Evolutionary conservation across 2,113 vertebrate species (phyloP).

Genomic region (Amia ocellicauda): DNA sequence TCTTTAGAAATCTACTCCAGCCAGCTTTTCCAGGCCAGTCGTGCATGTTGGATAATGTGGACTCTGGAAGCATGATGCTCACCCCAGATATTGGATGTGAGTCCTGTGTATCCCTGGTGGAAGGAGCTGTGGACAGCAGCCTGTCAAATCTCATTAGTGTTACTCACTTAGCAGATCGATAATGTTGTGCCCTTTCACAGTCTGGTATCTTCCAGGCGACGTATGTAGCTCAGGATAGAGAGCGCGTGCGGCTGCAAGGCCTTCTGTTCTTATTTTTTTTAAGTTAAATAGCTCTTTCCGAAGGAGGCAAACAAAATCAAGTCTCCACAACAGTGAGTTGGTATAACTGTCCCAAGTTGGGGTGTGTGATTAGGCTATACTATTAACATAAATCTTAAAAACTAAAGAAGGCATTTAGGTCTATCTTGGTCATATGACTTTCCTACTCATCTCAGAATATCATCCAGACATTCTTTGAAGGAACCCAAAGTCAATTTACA

Average conservation of each 20-base stretch:
- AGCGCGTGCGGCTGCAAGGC: slow-evolving; percentile 6
- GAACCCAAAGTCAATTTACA: no score
- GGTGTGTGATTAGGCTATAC: no score
- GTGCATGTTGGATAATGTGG: slow-evolving; percentile 36
- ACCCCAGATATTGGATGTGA: slow-evolving; percentile 34
- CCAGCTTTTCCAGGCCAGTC: slow-evolving; percentile 32
- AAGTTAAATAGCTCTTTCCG: no score
- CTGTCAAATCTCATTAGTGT: slow-evolving; percentile 66
- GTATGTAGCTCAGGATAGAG: slow-evolving; percentile 24
- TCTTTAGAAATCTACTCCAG: slow-evolving; percentile 12
- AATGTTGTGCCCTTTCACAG: slow-evolving; percentile 40
- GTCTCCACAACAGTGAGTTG: no score
- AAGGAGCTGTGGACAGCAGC: slow-evolving; percentile 40
- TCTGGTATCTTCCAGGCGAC: background rate
- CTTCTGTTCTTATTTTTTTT: background rate
- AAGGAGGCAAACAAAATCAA: no score
- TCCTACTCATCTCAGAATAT: no score
- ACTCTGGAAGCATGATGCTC: slow-evolving; percentile 46
- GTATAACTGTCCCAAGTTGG: no score
- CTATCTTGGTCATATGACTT: no score
- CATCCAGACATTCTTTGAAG: no score
- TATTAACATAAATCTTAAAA: no score
- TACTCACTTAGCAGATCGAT: slow-evolving; percentile 64
- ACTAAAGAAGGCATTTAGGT: no score
- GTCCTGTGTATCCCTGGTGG: slow-evolving; percentile 46